Conservation (phyloP, 2,113 vertebrate species). For the Acinonyx jubatus region DNA sequence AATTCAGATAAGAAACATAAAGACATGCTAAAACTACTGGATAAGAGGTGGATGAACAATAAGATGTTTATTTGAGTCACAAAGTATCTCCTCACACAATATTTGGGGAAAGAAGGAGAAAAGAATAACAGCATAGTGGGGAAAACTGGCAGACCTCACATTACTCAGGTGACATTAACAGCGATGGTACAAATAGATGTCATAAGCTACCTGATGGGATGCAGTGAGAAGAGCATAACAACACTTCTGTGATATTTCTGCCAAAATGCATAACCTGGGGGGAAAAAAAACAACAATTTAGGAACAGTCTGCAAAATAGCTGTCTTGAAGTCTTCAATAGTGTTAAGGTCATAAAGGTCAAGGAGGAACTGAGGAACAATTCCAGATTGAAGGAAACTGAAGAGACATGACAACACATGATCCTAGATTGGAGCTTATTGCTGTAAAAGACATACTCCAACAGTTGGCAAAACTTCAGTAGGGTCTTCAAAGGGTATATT, state of each 20-base stretch:
- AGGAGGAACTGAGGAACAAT: not conserved
- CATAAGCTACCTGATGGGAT: not conserved
- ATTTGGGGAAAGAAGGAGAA: not conserved
- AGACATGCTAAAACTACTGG: not conserved
- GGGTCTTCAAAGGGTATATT: not conserved
- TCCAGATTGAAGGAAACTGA: not conserved
- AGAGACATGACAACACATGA: not conserved
- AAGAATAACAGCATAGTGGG: not conserved
- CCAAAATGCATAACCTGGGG: not conserved
- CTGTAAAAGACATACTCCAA: not conserved
- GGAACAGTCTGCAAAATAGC: not conserved
- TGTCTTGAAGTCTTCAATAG: not conserved
- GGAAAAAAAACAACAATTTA: not conserved
- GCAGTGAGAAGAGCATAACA: not conserved
- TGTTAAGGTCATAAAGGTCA: not conserved
- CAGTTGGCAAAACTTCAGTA: not conserved
- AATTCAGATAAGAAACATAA: not conserved
- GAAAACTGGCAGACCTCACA: not conserved
- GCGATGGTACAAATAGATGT: not conserved
- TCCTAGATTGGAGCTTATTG: not conserved
- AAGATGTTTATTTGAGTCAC: not conserved
- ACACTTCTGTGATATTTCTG: not conserved
- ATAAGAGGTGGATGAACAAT: not conserved
- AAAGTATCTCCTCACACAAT: not conserved
- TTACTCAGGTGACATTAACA: not conserved